Evolutionary conservation across 2,888 invertebrate genomes (phyloP).

Genomic region (Nesidiocoris tenuis): DNA sequence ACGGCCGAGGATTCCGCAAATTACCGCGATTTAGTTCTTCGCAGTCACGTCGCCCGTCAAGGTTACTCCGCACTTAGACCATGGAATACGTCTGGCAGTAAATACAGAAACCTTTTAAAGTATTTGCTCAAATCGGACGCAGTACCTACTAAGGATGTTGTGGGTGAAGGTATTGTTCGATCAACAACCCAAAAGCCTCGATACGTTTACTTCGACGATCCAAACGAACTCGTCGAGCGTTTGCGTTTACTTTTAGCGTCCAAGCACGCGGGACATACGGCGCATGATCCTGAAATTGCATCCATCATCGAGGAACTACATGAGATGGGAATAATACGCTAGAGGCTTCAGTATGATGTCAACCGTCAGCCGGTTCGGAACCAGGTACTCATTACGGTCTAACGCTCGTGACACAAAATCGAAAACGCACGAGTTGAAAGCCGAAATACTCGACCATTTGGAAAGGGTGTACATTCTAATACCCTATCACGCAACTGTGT

Average conservation of each 20-base stretch:
- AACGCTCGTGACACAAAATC: background rate
- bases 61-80: background rate
- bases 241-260: background rate
- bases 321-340: background rate
- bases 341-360: background rate
- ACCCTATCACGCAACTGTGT: background rate
- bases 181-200: background rate
- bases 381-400: background rate
- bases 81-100: background rate
- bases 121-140: background rate
- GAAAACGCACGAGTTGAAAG: background rate
- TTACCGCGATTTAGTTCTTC: constrained; percentile 9
- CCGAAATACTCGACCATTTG: background rate
- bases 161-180: background rate
- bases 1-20: background rate
- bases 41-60: background rate
- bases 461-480: background rate
- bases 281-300: background rate
- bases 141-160: background rate
- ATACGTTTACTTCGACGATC: constrained; percentile 15
- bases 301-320: constrained; percentile 6
- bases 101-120: background rate
- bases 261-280: background rate
- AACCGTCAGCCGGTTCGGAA: background rate
- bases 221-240: constrained; percentile 8